Base-by-base conservation (phyloP, 2,113 vertebrate species). In the Leucosticte australis region DNA sequence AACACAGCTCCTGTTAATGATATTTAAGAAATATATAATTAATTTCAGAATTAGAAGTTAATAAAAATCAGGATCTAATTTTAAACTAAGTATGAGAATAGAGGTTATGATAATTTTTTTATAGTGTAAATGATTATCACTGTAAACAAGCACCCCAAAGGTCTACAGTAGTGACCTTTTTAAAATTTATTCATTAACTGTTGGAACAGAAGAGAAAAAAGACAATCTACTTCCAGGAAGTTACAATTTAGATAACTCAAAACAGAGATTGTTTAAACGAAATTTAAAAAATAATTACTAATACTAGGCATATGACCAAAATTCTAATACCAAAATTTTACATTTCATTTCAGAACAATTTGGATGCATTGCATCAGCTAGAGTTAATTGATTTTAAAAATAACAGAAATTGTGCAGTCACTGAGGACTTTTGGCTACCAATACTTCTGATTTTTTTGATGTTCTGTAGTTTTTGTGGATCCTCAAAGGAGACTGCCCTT, bases 361-460 rank as follows among this genome's bases (percentile, higher is more conserved):
- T 73, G 64, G 52, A 68, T 68, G 74, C 56, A 35, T 39, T 67
- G 37, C 47, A 78, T 74, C 68, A 89, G 52, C 56, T 67, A 73
- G 85, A 67, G 60, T 68, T 74, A 86, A 96, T 21, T 88, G 69
- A 37, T 81, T 94, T 89, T 20, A 60, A 95, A 93, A 87, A 52
- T 28, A 84, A 44, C 17, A 62, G 59, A 77, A 91, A 84, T 35
- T 78, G 87, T 67, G 33, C 64, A 81, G 60, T 42, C 71, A 81
- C 50, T 59, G 87, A 35, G 37, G 44, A 92, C 35, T 94, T 92
- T 80, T 90, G 87, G 89, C 87, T 83, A 81, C 28, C 26, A 46
- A 16, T 35, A 59, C n/a, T 85, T 68, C 65, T 60, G 42, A 79
- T 60, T 52, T 74, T 87, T 77, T 42, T 50, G 47, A 80, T 50